phyloP scores from a whole-genome alignment of 2,888 invertebrate species.

The Galeopsomyia nigrocyanea region DNA sequence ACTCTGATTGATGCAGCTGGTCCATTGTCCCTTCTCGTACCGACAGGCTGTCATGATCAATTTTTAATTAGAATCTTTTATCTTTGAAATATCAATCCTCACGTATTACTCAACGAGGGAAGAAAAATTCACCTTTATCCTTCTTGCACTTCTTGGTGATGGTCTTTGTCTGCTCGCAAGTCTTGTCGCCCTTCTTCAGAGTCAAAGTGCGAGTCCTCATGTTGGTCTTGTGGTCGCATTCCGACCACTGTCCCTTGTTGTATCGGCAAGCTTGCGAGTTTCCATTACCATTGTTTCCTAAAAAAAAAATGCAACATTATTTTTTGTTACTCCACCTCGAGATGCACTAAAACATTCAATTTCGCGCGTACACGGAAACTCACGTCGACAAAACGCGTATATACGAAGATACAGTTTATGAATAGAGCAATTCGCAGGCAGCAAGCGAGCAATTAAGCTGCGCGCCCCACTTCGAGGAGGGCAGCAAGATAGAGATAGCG shows the following conservation, averaged over 20 bases:
- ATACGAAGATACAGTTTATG: no score
- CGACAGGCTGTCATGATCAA: conserved; percentile 78
- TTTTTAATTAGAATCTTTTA: neutral
- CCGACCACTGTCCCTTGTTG: conserved; percentile 88
- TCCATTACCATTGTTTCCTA: no score
- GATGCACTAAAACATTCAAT: no score
- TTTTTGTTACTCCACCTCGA: neutral
- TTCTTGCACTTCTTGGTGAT: conserved; percentile 95
- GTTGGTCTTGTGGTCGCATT: conserved; percentile 88
- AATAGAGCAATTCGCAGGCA: no score
- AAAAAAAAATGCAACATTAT: neutral
- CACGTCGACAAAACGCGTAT: no score
- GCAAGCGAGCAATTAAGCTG: no score
- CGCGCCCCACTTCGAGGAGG: no score
- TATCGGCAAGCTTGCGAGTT: conserved; percentile 79
- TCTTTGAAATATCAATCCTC: neutral
- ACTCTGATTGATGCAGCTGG: conserved; percentile 84
- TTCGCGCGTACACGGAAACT: no score
- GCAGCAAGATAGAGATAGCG: no score
- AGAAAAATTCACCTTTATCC: conserved; percentile 71
- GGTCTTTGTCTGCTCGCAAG: conserved; percentile 86
- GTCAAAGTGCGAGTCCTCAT: conserved; percentile 85
- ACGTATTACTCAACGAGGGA: neutral
- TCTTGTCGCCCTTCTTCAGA: conserved; percentile 86
- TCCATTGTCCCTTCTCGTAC: conserved; percentile 91